These are phyloP conservation scores for Pseudopleuronectes americanus DNA, from an alignment of 2,797 vertebrate genomes.

Conservation along the genomic window DNA sequence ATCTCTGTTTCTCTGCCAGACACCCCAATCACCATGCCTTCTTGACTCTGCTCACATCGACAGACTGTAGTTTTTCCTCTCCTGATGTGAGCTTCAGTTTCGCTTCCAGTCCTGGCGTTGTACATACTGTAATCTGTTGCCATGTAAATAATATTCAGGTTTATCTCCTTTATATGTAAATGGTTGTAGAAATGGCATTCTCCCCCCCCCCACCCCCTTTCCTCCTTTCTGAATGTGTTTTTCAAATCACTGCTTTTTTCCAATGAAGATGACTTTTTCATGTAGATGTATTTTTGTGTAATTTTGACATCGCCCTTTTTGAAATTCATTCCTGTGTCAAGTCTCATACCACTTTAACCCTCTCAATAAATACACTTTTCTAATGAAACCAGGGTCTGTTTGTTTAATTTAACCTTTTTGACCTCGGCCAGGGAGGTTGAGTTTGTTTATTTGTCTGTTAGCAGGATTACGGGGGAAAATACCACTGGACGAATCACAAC, in stretches of 20 bases:
- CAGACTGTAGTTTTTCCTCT: conserved; percentile 16
- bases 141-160: conserved; percentile 80
- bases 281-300: conserved; percentile 67
- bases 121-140: conserved; percentile 79
- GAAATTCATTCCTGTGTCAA: conserved; percentile 70
- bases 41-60: conserved; percentile 36
- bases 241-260: conserved; percentile 68
- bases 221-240: conserved; percentile 54
- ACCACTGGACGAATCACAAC: too few relatives aligned
- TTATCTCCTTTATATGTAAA: conserved; percentile 76
- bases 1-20: conserved; percentile 49
- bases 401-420: neutral
- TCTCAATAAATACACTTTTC: conserved; percentile 82
- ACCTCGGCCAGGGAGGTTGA: neutral
- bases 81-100: conserved; percentile 39
- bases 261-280: conserved; percentile 67
- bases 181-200: conserved; percentile 75
- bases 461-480: neutral
- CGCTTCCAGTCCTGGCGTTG: conserved; percentile 61
- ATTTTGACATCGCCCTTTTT: conserved; percentile 48
- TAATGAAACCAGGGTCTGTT: conserved; percentile 51
- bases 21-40: conserved; percentile 35
- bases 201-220: neutral
- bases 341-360: conserved; percentile 73
- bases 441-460: too few relatives aligned